Conservation (phyloP, 2,888 invertebrate genomes). For the Cremastinae sp. region DNA sequence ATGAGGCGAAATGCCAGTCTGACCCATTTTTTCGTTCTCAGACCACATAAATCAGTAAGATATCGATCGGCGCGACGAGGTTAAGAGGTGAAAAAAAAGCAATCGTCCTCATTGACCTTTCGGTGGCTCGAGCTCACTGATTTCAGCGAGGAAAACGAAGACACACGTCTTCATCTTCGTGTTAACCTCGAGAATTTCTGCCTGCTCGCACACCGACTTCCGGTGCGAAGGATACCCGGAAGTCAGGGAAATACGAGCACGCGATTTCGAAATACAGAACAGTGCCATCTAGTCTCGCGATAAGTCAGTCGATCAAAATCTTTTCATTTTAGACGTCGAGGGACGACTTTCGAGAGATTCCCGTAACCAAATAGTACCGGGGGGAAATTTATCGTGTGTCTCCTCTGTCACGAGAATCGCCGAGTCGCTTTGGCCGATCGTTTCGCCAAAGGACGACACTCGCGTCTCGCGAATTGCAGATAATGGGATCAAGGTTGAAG, state of each 20-base stretch:
- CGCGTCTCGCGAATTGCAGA: not conserved
- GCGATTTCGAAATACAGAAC: slow-evolving; percentile 23
- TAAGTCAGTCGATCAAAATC: slow-evolving; percentile 33
- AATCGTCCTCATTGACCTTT: slow-evolving; percentile 16
- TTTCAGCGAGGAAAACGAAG: slow-evolving; percentile 45
- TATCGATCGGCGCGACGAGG: slow-evolving; percentile 38
- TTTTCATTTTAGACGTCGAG: slow-evolving; percentile 3
- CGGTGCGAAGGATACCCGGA: slow-evolving; percentile 45
- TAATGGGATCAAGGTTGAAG: slow-evolving; percentile 5
- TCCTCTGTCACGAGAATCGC: slow-evolving; percentile 16
- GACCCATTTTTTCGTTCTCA: not conserved
- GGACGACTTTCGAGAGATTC: slow-evolving; percentile 5
- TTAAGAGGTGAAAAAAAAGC: slow-evolving; percentile 1
- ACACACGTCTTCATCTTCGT: too few relatives aligned
- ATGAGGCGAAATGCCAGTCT: slow-evolving; percentile 1
- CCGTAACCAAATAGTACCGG: slow-evolving; percentile 29
- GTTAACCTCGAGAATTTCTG: not conserved
- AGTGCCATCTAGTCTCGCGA: slow-evolving; percentile 20
- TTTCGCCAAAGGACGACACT: not conserved
- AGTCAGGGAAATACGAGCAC: slow-evolving; percentile 41
- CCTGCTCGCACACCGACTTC: slow-evolving; percentile 3
- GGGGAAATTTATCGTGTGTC: slow-evolving; percentile 30
- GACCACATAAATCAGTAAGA: slow-evolving; percentile 10
- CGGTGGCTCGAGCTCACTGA: not conserved
- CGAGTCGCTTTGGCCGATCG: not conserved